These are phyloP conservation scores for Pristionchus fissidentatus DNA, from an alignment of 2,888 invertebrate species.

Conservation along the genomic window DNA sequence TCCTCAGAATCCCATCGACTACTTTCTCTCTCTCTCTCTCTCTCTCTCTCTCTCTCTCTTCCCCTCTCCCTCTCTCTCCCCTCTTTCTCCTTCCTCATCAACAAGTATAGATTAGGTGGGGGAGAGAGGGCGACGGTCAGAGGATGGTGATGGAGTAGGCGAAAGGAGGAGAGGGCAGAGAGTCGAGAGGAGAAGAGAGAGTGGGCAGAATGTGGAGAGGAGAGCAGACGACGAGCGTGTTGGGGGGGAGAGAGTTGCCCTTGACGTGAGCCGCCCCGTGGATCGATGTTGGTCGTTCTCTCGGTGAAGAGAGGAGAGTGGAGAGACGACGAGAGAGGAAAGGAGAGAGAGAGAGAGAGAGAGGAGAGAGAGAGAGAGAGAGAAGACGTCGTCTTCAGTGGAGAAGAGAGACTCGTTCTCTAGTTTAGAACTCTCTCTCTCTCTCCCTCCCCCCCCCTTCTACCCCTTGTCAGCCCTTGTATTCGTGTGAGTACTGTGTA, in stretches of 20 bases:
- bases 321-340: background rate
- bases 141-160: background rate
- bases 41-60: background rate
- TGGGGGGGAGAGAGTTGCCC: conserved; percentile 17
- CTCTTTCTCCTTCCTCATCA: background rate
- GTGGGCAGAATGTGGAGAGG: background rate
- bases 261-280: conserved; percentile 34
- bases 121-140: conserved; percentile 5
- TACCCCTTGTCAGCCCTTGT: too few relatives aligned
- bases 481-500: conserved; percentile 1
- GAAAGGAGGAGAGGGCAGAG: background rate
- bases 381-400: too few relatives aligned
- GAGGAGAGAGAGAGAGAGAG: background rate
- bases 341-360: background rate
- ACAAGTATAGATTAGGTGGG: conserved; percentile 14
- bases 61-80: background rate
- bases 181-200: background rate
- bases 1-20: background rate
- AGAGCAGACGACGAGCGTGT: too few relatives aligned
- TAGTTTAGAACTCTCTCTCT: conserved; percentile 7
- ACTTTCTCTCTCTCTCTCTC: background rate
- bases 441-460: too few relatives aligned
- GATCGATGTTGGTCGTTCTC: conserved; percentile 42
- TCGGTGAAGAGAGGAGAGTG: background rate
- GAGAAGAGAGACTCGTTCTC: conserved; percentile 1